Evolutionary conservation across 2,113 vertebrate genomes (phyloP), one percentile per base, ranked within the genome.

Genomic region (Sebastes schlegelii): DNA sequence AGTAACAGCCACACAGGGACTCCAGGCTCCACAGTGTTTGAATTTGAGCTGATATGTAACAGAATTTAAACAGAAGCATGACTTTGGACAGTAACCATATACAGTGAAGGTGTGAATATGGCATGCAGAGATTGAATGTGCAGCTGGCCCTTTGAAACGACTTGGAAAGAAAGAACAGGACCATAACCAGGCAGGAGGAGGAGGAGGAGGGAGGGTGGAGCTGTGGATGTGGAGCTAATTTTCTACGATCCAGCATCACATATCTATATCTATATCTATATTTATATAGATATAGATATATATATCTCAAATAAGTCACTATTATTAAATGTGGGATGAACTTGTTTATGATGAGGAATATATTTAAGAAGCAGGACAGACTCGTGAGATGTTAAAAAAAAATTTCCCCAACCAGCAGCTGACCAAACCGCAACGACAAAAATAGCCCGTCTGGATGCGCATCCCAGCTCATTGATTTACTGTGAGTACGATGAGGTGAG

Each of bases 401-500:
- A 54, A 16, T 65, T 58, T 78, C 48, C 52, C 70, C 21, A 69
- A 75, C 45, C 43, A 58, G 61, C 85, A 81, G 85, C 88, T 84
- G 85, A 72, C 79, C 70, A 67, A 72, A 76, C 67, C 46, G 23
- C 68, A 77, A 10, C 0, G 12, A 65, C 83, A 65, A 26, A 88
- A 91, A 90, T 89, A 87, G 77, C 76, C 65, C 4, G 40, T 62
- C 68, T 54, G 78, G 81, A 67, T 69, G 57, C 61, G 73, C 43
- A 77, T 74, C 74, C 70, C 73, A 16, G 84, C 68, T 71, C 82
- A 65, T 64, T 84, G 86, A 85, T 92, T 92, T 90, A 88, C 73
- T 78, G 80, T 86, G 91, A 88, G 75, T 55, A 49, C 42, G 42
- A 23, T 13, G 75, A 92, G 89, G 84, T 83, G 80, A 88, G 92